Percentiles rank a stretch among this genome's conserved stretches.
phyloP scores from a whole-genome alignment of 2,888 invertebrate species.

The Apamea anceps region DNA sequence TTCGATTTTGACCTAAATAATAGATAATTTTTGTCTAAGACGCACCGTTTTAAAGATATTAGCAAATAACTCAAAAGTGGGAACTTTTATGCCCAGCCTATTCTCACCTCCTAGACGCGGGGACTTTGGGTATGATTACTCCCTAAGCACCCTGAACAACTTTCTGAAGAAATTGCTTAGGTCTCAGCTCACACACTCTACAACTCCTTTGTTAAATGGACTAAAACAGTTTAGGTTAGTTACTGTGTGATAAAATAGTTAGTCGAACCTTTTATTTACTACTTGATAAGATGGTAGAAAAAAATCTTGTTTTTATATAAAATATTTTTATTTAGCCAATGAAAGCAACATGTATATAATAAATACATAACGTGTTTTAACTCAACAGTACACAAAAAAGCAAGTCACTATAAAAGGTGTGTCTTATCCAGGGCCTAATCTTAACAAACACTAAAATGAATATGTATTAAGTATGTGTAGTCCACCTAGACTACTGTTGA shows the following conservation, averaged over 20 bases:
- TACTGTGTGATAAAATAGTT: background rate
- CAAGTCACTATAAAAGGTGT: background rate
- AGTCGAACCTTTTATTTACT: background rate
- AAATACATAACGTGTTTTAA: background rate
- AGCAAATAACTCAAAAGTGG: too few species aligned
- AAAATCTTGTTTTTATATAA: background rate
- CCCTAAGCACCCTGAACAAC: too few species aligned
- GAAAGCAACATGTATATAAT: too few species aligned
- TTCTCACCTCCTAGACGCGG: too few species aligned
- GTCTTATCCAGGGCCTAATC: background rate
- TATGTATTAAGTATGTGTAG: conserved; percentile 2
- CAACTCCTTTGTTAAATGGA: too few species aligned
- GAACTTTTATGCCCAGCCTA: too few species aligned
- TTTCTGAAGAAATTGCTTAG: too few species aligned
- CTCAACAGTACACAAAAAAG: background rate
- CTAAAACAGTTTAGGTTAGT: background rate
- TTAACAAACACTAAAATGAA: background rate
- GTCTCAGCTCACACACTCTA: too few species aligned
- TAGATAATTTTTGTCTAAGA: too few species aligned
- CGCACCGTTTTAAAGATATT: too few species aligned
- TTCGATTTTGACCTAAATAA: background rate
- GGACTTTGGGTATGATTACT: too few species aligned
- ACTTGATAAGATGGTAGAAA: background rate
- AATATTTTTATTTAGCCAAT: background rate
- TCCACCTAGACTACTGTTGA: conserved; percentile 14